phyloP scores from a whole-genome alignment of 1,140 invertebrate genomes.

The Halictus rubicundus region DNA sequence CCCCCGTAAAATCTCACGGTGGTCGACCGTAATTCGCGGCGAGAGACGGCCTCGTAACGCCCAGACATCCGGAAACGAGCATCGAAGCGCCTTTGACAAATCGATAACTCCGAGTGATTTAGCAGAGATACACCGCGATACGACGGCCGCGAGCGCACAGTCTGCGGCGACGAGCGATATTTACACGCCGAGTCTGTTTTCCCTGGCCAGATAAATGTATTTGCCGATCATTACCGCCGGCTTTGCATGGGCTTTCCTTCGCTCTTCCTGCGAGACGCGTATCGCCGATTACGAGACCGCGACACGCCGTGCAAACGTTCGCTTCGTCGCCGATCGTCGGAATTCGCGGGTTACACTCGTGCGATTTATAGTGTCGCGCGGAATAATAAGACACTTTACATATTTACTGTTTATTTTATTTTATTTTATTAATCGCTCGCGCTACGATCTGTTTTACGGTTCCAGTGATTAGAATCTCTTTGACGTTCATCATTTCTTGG shows the following conservation, averaged over 20 bases:
- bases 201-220: constrained; percentile 31
- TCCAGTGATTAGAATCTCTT: no score
- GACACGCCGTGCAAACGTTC: neutral
- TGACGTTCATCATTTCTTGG: no score
- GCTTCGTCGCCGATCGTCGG: neutral
- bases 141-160: constrained; percentile 6
- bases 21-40: neutral
- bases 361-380: no score
- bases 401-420: no score
- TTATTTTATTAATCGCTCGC: no score
- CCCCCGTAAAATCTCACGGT: constrained; percentile 1
- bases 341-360: no score
- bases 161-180: constrained; percentile 25
- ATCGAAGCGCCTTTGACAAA: neutral
- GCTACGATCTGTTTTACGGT: no score
- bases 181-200: constrained; percentile 35
- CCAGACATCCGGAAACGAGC: constrained; percentile 27
- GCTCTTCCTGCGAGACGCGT: neutral
- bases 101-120: constrained; percentile 43
- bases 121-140: constrained; percentile 25
- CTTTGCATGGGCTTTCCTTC: constrained; percentile 16
- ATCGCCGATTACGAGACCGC: constrained; percentile 1
- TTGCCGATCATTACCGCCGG: constrained; percentile 19
- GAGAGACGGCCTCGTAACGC: neutral
- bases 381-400: no score